Evolutionary conservation across 2,888 invertebrate genomes (phyloP).

Genomic region (Tetragonula carbonaria): DNA sequence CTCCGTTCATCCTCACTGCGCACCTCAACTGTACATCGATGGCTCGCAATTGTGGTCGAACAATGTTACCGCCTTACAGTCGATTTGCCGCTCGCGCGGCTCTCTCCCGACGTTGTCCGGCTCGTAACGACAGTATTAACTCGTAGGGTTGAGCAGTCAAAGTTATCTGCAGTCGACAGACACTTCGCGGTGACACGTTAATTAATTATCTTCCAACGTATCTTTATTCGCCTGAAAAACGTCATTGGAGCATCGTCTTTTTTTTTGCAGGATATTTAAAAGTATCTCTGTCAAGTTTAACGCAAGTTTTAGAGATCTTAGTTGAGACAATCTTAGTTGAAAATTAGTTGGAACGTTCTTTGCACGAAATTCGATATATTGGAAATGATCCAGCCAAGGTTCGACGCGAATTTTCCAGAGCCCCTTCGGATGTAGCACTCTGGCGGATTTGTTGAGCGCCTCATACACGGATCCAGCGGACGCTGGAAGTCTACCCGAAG

Average conservation of each 20-base stretch:
- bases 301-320: too few species aligned
- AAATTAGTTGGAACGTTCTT: too few species aligned
- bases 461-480: conserved; percentile 88
- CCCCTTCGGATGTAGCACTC: conserved; percentile 90
- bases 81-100: conserved; percentile 63
- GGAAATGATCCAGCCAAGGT: neutral
- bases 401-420: conserved; percentile 50
- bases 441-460: conserved; percentile 91
- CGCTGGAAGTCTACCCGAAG: conserved; percentile 89
- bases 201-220: neutral
- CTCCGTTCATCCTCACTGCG: conserved; percentile 68
- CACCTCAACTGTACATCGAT: conserved; percentile 70
- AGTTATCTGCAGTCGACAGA: neutral
- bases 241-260: neutral
- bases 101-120: conserved; percentile 33
- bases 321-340: too few species aligned
- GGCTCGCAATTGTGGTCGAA: conserved; percentile 63
- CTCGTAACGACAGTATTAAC: neutral
- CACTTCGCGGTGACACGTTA: neutral
- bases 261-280: neutral
- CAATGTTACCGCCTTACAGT: conserved; percentile 71
- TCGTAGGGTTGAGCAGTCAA: neutral
- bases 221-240: neutral
- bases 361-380: too few species aligned
- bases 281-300: neutral